Percentiles rank a stretch among this genome's conserved stretches.
These are phyloP conservation scores for Geodia barretti DNA, from an alignment of 37 sponge, comb jelly and placozoan species.

Conservation along the genomic window DNA sequence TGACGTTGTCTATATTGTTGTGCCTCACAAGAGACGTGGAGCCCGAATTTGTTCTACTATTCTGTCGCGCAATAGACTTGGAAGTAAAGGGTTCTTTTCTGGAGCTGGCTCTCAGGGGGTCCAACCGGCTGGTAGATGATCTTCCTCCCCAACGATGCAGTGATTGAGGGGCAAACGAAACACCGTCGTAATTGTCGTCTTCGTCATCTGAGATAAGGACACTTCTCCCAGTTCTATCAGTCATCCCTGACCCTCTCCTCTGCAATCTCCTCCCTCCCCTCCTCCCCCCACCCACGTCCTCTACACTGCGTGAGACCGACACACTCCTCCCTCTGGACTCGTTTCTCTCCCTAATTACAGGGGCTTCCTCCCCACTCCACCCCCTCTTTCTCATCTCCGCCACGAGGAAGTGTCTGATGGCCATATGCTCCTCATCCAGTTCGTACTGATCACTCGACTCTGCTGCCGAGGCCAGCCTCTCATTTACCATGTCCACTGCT, in stretches of 20 bases:
- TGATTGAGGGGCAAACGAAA: neutral
- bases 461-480: slow-evolving; percentile 15
- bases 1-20: neutral
- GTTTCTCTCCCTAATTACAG: too few species aligned
- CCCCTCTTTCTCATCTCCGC: neutral
- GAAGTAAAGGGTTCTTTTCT: slow-evolving; percentile 1
- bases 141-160: too few species aligned
- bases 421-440: slow-evolving; percentile 38
- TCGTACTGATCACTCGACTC: slow-evolving; percentile 19
- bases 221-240: slow-evolving; percentile 7
- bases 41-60: neutral
- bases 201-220: slow-evolving; percentile 27
- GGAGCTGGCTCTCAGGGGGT: neutral
- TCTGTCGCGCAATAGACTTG: neutral
- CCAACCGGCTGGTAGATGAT: neutral
- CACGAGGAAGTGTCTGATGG: slow-evolving; percentile 24
- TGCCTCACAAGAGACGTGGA: neutral
- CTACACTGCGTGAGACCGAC: neutral
- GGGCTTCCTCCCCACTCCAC: neutral
- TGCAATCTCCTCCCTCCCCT: neutral
- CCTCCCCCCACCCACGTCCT: neutral
- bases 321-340: neutral
- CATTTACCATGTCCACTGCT: slow-evolving; percentile 32
- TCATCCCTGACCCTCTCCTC: neutral
- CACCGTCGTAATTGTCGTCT: neutral